Percentiles rank a stretch among this genome's conserved stretches.
phyloP scores from a whole-genome alignment of 1,140 invertebrate genomes.

The Andrena cerasifolii region DNA sequence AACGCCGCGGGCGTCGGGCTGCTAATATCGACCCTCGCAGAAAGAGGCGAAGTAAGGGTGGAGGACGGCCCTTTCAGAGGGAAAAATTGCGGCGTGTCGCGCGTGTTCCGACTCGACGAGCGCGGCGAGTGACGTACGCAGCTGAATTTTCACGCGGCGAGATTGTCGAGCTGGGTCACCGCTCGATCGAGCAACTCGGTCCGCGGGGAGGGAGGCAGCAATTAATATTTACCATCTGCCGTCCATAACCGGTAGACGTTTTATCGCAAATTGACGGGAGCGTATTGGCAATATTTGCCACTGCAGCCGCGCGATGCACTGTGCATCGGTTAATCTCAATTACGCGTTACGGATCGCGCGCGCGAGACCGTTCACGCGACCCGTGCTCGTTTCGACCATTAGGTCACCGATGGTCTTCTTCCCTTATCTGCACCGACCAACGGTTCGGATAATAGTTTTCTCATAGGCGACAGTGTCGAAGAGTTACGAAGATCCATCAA shows the following conservation, averaged over 20 bases:
- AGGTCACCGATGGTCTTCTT: not conserved
- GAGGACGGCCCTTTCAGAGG: not conserved
- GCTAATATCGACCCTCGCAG: slow-evolving; percentile 38
- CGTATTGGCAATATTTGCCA: slow-evolving; percentile 34
- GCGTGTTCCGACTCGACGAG: not conserved
- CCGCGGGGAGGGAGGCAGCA: not conserved
- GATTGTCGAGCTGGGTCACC: not conserved
- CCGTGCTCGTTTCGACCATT: not conserved
- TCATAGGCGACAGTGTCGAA: too few relatives aligned
- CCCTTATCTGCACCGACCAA: too few relatives aligned
- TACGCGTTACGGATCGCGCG: slow-evolving; percentile 25
- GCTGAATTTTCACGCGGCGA: not conserved
- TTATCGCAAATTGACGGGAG: slow-evolving; percentile 36
- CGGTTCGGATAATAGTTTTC: too few relatives aligned
- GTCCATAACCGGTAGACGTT: slow-evolving; percentile 22
- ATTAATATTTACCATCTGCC: slow-evolving; percentile 44
- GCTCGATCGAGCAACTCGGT: not conserved
- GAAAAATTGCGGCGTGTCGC: slow-evolving; percentile 8
- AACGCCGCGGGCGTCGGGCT: slow-evolving; percentile 10
- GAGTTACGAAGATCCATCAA: too few relatives aligned
- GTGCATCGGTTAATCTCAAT: slow-evolving; percentile 48
- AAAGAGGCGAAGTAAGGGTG: not conserved
- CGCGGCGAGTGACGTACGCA: not conserved
- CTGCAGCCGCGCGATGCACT: slow-evolving; percentile 11
- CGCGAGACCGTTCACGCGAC: not conserved